phyloP scores from a whole-genome alignment of 2,888 invertebrate genomes.

The Toxonevra muliebris region DNA sequence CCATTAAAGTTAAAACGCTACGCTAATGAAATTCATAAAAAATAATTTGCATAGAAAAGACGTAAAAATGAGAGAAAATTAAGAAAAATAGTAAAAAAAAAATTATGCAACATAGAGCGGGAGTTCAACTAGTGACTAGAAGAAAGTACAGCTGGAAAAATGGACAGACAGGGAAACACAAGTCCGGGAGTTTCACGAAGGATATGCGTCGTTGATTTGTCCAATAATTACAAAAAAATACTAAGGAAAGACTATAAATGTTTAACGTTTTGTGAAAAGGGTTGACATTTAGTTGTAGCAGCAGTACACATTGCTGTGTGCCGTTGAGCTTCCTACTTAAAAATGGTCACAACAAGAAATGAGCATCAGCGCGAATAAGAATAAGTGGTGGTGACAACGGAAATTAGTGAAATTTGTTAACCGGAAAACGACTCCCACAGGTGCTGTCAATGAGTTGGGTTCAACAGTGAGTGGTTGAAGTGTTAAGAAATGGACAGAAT shows the following conservation, averaged over 20 bases:
- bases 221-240: constrained; percentile 23
- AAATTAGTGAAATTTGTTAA: constrained; percentile 35
- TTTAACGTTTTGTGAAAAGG: constrained; percentile 37
- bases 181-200: neutral
- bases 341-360: constrained; percentile 8
- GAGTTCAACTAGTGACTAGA: neutral
- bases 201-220: constrained; percentile 13
- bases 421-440: constrained; percentile 37
- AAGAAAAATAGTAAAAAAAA: constrained; percentile 23
- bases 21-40: constrained; percentile 10
- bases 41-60: constrained; percentile 35
- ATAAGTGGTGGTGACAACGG: constrained; percentile 29
- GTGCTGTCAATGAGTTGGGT: constrained; percentile 20
- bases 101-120: neutral
- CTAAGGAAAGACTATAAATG: constrained; percentile 16
- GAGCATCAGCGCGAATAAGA: neutral
- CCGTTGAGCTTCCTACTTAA: constrained; percentile 3
- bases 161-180: too few species aligned
- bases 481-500: neutral
- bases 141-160: too few species aligned
- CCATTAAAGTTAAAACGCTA: constrained; percentile 23
- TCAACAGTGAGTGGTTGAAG: neutral
- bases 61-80: constrained; percentile 36
- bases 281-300: constrained; percentile 17
- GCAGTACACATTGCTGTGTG: neutral